These are phyloP conservation scores for Gavia stellata DNA, from an alignment of 2,113 vertebrate species.

Conservation along the genomic window DNA sequence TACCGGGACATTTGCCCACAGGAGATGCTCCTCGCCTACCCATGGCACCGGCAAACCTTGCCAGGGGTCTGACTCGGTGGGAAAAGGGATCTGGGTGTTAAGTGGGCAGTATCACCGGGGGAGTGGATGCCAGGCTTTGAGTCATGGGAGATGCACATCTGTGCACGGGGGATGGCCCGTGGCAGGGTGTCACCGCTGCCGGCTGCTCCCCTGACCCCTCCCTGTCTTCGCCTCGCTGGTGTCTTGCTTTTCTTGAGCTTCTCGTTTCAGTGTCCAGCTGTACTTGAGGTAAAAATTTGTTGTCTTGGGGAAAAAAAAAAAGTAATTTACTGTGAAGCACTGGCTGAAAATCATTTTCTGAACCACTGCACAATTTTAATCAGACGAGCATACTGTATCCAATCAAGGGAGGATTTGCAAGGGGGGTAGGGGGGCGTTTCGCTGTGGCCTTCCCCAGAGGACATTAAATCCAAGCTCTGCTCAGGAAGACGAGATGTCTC, in stretches of 20 bases:
- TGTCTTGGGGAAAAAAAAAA: not conserved
- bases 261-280: not conserved
- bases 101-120: not conserved
- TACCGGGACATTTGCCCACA: not conserved
- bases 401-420: conserved; percentile 53
- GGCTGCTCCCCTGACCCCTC: not conserved
- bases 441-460: conserved; percentile 52
- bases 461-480: conserved; percentile 59
- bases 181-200: not conserved
- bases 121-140: not conserved
- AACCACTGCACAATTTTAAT: conserved; percentile 59
- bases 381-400: conserved; percentile 48
- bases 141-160: fast-evolving
- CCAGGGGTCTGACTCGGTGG: not conserved
- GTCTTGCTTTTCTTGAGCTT: not conserved
- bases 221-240: fast-evolving
- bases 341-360: conserved; percentile 64
- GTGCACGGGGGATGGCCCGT: fast-evolving
- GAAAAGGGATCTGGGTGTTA: not conserved
- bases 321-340: conserved; percentile 45
- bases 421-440: not conserved
- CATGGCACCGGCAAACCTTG: not conserved
- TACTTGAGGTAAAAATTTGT: conserved; percentile 12
- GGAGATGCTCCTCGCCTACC: not conserved
- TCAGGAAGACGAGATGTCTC: conserved; percentile 56